A percentile compares a stretch with the other conserved stretches of the same genome.
Evolutionary conservation across 2,888 invertebrate genomes (phyloP).

Genomic region (Diaperis boleti): DNA sequence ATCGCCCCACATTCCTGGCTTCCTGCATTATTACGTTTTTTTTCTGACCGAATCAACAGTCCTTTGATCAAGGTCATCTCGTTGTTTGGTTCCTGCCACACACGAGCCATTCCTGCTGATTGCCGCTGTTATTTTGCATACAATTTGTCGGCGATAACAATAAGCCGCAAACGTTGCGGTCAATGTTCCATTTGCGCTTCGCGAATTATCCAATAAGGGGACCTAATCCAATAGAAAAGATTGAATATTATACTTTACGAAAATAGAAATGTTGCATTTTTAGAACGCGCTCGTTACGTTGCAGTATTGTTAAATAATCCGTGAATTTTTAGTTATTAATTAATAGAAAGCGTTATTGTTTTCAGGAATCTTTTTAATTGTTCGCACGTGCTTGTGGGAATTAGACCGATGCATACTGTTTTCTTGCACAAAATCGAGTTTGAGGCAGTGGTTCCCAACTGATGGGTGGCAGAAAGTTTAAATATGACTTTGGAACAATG

Average conservation of each 20-base stretch:
- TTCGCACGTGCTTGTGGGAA: conserved; percentile 10
- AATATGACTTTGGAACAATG: no score
- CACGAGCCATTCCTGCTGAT: conserved; percentile 9
- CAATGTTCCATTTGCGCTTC: conserved; percentile 17
- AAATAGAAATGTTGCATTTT: neutral
- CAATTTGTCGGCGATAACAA: conserved; percentile 21
- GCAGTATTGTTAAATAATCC: conserved; percentile 1
- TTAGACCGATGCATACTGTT: conserved; percentile 5
- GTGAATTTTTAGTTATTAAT: conserved; percentile 7
- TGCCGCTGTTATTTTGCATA: conserved; percentile 19
- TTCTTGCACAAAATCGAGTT: conserved; percentile 12
- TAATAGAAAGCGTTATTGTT: conserved; percentile 13
- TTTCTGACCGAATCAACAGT: neutral
- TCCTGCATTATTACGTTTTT: neutral
- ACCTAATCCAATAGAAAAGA: neutral
- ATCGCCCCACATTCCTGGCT: neutral
- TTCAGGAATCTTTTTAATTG: neutral
- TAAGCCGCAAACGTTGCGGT: conserved; percentile 28
- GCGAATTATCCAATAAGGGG: conserved; percentile 24
- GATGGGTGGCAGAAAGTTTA: neutral
- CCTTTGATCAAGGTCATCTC: conserved; percentile 9
- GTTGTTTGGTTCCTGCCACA: conserved; percentile 4
- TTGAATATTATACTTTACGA: neutral
- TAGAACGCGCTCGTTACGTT: neutral
- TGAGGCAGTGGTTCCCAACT: neutral